Percentiles rank a stretch among this genome's conserved stretches.
phyloP scores from a whole-genome alignment of 2,888 invertebrate species.

The Drosophila borborema region DNA sequence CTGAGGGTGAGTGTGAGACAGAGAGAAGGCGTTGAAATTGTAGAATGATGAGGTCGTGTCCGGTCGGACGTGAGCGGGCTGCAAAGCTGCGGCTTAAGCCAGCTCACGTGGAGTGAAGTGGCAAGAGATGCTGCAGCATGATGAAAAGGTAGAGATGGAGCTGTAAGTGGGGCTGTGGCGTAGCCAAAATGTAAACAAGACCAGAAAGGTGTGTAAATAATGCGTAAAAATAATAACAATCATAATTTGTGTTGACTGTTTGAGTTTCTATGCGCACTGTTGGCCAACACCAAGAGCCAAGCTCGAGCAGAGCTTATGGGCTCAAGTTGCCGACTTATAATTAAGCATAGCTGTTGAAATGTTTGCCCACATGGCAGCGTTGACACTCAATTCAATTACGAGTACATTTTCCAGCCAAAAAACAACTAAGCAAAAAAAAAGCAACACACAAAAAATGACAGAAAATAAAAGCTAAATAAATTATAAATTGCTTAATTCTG shows the following conservation, averaged over 20 bases:
- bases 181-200: conserved; percentile 64
- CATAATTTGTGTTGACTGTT: conserved; percentile 76
- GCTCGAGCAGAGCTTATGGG: conserved; percentile 48
- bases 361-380: conserved; percentile 63
- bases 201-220: conserved; percentile 79
- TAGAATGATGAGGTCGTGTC: conserved; percentile 64
- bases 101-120: conserved; percentile 36
- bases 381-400: conserved; percentile 57
- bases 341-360: conserved; percentile 74
- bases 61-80: conserved; percentile 61
- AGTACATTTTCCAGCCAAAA: conserved; percentile 46
- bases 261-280: conserved; percentile 45
- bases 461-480: conserved; percentile 16
- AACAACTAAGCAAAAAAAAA: neutral
- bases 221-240: conserved; percentile 77
- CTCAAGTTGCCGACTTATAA: conserved; percentile 63
- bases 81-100: conserved; percentile 66
- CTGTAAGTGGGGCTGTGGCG: neutral
- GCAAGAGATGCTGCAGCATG: neutral
- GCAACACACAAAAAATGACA: neutral
- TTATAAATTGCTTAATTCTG: conserved; percentile 63
- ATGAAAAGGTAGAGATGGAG: neutral
- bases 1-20: conserved; percentile 6
- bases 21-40: conserved; percentile 73
- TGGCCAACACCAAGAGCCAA: conserved; percentile 1